A percentile compares a stretch with the other conserved stretches of the same genome.
Conservation (phyloP, 2,113 vertebrate genomes). For the Pachyramphus minor region DNA sequence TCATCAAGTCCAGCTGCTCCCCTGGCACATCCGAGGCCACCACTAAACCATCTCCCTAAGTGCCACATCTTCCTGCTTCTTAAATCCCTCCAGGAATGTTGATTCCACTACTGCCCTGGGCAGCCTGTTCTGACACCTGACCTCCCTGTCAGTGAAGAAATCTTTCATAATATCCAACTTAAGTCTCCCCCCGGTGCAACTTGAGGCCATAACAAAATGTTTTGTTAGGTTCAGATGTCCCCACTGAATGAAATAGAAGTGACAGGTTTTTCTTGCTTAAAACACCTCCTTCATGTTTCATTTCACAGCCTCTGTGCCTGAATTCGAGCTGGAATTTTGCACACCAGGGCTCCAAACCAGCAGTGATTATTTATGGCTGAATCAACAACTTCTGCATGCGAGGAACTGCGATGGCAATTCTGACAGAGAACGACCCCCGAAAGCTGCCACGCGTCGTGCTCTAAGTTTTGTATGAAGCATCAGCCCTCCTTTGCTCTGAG, state of each 20-base stretch:
- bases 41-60: no score
- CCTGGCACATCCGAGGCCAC: background rate
- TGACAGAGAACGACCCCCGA: background rate
- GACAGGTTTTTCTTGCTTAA: background rate
- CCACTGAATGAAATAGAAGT: rapidly evolving
- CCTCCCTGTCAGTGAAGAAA: background rate
- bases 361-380: background rate
- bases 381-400: background rate
- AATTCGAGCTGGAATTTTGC: background rate
- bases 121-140: background rate
- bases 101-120: background rate
- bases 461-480: background rate
- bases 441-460: background rate
- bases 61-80: background rate
- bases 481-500: background rate
- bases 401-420: rapidly evolving
- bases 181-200: background rate
- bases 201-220: background rate
- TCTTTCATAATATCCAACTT: background rate
- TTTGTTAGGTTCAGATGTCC: background rate
- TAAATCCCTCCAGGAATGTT: background rate
- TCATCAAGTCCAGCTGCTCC: background rate
- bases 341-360: background rate
- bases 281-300: background rate
- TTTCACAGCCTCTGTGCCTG: background rate